Evolutionary conservation across 1,140 invertebrate genomes (phyloP).

Genomic region (Samia ricini): DNA sequence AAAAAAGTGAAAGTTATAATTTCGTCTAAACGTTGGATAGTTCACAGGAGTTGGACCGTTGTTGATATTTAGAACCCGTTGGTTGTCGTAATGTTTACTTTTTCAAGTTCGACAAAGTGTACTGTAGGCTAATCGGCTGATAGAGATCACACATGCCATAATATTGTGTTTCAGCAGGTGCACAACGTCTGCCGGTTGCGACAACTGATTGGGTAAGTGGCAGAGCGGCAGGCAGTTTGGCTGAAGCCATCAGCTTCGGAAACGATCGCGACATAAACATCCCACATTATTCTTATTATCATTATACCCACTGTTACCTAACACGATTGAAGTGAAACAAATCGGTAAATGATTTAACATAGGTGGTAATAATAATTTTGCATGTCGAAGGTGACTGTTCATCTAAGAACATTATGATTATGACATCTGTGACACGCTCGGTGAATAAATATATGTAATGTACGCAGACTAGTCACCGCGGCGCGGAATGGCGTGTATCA

Average conservation of each 20-base stretch:
- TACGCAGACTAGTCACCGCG: constrained; percentile 20
- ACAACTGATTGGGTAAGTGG: constrained; percentile 67
- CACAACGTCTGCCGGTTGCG: constrained; percentile 68
- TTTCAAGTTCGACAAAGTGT: not conserved
- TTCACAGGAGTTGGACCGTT: not conserved
- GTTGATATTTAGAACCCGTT: not conserved
- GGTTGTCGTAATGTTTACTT: not conserved
- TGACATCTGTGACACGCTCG: constrained; percentile 14
- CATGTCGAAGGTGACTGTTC: constrained; percentile 11
- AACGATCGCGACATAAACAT: constrained; percentile 65
- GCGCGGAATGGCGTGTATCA: constrained; percentile 15
- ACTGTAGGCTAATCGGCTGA: not conserved
- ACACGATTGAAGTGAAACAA: constrained; percentile 54
- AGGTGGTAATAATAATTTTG: constrained; percentile 24
- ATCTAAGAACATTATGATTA: constrained; percentile 17
- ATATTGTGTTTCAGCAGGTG: constrained; percentile 56
- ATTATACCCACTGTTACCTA: constrained; percentile 55
- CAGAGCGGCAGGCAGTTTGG: constrained; percentile 51
- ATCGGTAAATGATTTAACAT: constrained; percentile 58
- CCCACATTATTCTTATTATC: no score
- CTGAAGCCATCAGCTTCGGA: constrained; percentile 64
- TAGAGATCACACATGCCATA: constrained; percentile 6
- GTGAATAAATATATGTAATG: constrained; percentile 21
- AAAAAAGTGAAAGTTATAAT: constrained; percentile 40
- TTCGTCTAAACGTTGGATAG: not conserved